A percentile compares a stretch with the other conserved stretches of the same genome.
Conservation (phyloP, 2,888 invertebrate genomes). For the Asteroscopus sphinx region DNA sequence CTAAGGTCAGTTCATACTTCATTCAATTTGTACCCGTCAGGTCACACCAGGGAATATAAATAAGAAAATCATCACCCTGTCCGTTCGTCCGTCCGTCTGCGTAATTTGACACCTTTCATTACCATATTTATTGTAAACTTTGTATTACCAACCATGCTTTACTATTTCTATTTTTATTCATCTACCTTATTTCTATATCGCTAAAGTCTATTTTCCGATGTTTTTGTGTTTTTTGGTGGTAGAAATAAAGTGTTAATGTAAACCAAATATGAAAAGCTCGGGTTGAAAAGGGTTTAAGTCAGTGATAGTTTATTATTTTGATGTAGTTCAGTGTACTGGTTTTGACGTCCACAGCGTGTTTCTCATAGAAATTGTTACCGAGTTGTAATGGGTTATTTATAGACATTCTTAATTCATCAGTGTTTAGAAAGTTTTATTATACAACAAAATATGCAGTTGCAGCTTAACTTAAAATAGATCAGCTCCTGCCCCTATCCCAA, state of each 20-base stretch:
- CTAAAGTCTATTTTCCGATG: constrained; percentile 43
- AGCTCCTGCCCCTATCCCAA: too few species aligned
- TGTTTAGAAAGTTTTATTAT: not conserved
- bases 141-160: constrained; percentile 44
- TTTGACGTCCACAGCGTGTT: constrained; percentile 54
- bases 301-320: constrained; percentile 61
- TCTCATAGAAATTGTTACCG: constrained; percentile 53
- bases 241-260: constrained; percentile 50
- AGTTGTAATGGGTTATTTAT: constrained; percentile 41
- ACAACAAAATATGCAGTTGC: too few species aligned
- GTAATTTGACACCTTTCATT: constrained; percentile 89
- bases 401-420: constrained; percentile 11
- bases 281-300: constrained; percentile 64
- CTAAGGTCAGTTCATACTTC: constrained; percentile 72
- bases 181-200: not conserved
- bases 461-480: too few species aligned
- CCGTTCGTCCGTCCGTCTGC: constrained; percentile 77
- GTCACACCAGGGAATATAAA: constrained; percentile 67
- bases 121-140: constrained; percentile 86
- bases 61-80: constrained; percentile 81
- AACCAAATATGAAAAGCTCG: constrained; percentile 74
- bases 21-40: constrained; percentile 75
- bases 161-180: not conserved
- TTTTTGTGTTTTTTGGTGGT: constrained; percentile 5
- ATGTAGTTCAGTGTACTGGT: constrained; percentile 60